A percentile compares a stretch with the other conserved stretches of the same genome.
Conservation (phyloP, 2,113 vertebrate species). For the Dolichallabes microphthalmus region DNA sequence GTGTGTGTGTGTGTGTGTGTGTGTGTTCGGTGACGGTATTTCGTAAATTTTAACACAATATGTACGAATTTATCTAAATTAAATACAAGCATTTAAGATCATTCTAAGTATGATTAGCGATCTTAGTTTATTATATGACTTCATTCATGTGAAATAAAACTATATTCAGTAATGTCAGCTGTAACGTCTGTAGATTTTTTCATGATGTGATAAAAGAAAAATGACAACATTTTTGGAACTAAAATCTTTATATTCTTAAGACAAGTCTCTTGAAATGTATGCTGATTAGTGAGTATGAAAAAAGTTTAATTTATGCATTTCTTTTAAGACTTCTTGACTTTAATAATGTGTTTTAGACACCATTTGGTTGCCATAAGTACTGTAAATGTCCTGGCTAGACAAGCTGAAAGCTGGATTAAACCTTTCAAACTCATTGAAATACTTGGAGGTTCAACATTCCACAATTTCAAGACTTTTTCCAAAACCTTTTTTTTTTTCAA, state of each 20-base stretch:
- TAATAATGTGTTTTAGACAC: neutral
- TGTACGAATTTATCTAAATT: neutral
- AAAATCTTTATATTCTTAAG: neutral
- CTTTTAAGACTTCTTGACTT: neutral
- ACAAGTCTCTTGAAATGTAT: neutral
- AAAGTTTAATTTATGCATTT: neutral
- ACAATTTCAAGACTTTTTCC: no score
- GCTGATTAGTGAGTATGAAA: neutral
- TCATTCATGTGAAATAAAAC: neutral
- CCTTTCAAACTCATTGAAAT: no score
- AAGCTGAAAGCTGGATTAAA: neutral
- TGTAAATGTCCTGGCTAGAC: neutral
- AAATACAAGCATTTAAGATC: neutral
- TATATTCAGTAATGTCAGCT: neutral
- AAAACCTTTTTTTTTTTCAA: no score
- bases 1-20: conserved; percentile 28
- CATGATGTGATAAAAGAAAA: neutral
- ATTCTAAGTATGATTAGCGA: neutral
- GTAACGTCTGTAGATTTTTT: neutral
- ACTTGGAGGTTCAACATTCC: no score
- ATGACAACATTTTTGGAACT: neutral
- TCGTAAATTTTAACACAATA: neutral
- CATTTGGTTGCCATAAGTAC: neutral
- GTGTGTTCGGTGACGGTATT: neutral
- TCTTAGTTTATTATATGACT: neutral